Evolutionary conservation across 2,113 vertebrate genomes (phyloP).

Genomic region (human): GRCh38 chr18:67218001-67218500

Average conservation of each 20-base stretch:
- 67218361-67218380: not conserved
- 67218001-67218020: not conserved
- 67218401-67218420: not conserved
- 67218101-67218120: not conserved
- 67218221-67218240: not conserved
- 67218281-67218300: not conserved
- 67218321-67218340: not conserved
- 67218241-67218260: fast-evolving
- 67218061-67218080: not conserved
- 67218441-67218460: too few relatives aligned
- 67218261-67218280: not conserved
- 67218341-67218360: not conserved
- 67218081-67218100: not conserved
- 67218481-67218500: not conserved
- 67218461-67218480: not conserved
- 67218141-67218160: not conserved
- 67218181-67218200: not conserved
- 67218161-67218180: not conserved
- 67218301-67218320: not conserved
- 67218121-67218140: not conserved
- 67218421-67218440: not conserved
- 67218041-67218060: not conserved
- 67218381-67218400: not conserved
- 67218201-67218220: not conserved
- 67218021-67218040: not conserved